Percentiles rank a stretch among this genome's conserved stretches.
phyloP scores from a whole-genome alignment of 2,113 vertebrate species.

The Chaenogobius annularis region DNA sequence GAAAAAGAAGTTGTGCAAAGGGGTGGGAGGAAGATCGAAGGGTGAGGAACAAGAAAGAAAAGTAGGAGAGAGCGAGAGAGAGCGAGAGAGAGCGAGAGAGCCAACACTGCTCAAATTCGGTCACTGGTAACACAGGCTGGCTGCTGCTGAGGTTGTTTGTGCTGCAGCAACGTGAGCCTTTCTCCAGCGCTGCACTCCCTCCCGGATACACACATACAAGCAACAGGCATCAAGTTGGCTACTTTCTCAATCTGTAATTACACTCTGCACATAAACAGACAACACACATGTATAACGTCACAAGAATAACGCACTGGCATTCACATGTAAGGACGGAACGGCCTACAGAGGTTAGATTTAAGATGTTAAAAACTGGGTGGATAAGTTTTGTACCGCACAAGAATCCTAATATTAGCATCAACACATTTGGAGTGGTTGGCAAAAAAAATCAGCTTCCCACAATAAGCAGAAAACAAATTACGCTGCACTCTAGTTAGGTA shows the following conservation, averaged over 20 bases:
- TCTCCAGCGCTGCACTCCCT: conserved; percentile 68
- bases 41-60: conserved; percentile 41
- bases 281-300: neutral
- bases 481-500: neutral
- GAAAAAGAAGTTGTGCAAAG: conserved; percentile 23
- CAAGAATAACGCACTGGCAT: neutral
- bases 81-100: conserved; percentile 14
- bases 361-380: neutral
- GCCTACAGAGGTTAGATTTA: neutral
- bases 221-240: conserved; percentile 61
- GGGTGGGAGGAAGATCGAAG: conserved; percentile 17
- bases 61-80: conserved; percentile 32
- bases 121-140: conserved; percentile 80
- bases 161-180: conserved; percentile 78
- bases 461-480: neutral
- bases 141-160: conserved; percentile 76
- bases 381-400: neutral
- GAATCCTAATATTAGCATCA: too few relatives aligned
- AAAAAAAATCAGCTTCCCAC: too few relatives aligned
- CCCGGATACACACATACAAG: conserved; percentile 55
- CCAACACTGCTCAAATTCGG: conserved; percentile 77
- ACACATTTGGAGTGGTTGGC: too few relatives aligned
- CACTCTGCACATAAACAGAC: neutral
- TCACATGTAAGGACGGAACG: neutral
- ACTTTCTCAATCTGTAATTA: conserved; percentile 24